Percentiles rank a stretch among this genome's conserved stretches.
phyloP scores from a whole-genome alignment of 2,888 invertebrate species.

The Aphidius colemani region DNA sequence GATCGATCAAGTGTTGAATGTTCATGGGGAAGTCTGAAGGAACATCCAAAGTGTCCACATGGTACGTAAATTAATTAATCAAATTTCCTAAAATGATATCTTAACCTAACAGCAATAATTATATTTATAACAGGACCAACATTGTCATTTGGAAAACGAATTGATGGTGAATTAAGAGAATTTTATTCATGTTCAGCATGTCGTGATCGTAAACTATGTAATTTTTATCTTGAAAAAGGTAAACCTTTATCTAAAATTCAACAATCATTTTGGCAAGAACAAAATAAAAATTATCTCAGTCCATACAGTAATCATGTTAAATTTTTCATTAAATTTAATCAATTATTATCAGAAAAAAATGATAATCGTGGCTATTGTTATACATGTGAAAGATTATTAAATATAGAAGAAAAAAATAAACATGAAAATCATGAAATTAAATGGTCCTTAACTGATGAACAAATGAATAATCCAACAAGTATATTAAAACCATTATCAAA shows the following conservation, averaged over 20 bases:
- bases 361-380: slow-evolving; percentile 67
- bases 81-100: slow-evolving; percentile 9
- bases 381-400: slow-evolving; percentile 66
- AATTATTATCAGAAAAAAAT: slow-evolving; percentile 55
- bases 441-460: slow-evolving; percentile 64
- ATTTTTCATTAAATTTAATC: slow-evolving; percentile 63
- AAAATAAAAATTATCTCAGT: slow-evolving; percentile 59
- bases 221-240: slow-evolving; percentile 69
- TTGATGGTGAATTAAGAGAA: slow-evolving; percentile 61
- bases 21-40: slow-evolving; percentile 61
- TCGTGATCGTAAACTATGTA: slow-evolving; percentile 78
- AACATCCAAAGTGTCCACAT: slow-evolving; percentile 75
- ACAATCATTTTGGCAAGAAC: slow-evolving; percentile 62
- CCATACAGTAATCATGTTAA: slow-evolving; percentile 63
- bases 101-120: neutral
- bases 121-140: slow-evolving; percentile 63
- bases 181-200: slow-evolving; percentile 86
- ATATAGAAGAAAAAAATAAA: slow-evolving; percentile 48
- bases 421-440: slow-evolving; percentile 67
- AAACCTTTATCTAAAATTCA: slow-evolving; percentile 54
- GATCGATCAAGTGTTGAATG: slow-evolving; percentile 42
- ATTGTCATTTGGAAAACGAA: slow-evolving; percentile 66
- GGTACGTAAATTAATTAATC: slow-evolving; percentile 58
- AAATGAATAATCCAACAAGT: slow-evolving; percentile 68
- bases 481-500: slow-evolving; percentile 73